These are phyloP conservation scores for Poeciliopsis turneri DNA, from an alignment of 2,797 vertebrate genomes.

Conservation along the genomic window DNA sequence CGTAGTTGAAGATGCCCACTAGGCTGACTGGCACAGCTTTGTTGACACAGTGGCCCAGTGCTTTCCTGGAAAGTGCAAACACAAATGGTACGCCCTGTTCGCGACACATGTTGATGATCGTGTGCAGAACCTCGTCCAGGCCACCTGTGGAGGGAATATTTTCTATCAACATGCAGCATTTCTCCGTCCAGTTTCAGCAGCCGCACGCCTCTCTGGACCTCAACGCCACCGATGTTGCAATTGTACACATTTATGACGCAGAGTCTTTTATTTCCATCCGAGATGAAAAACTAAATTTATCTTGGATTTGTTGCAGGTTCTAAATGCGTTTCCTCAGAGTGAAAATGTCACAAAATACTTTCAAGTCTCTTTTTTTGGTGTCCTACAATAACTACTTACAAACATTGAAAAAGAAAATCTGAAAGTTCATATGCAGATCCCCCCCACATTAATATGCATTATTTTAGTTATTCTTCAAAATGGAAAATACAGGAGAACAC, in stretches of 20 bases:
- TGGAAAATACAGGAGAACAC: not conserved
- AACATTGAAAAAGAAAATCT: not conserved
- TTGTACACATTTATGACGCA: not conserved
- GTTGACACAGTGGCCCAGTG: slow-evolving; percentile 92
- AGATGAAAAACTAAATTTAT: not conserved
- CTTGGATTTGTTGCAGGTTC: no score
- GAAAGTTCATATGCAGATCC: not conserved
- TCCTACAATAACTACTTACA: not conserved
- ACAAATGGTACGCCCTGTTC: slow-evolving; percentile 94
- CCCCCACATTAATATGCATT: not conserved
- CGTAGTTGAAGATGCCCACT: slow-evolving; percentile 98
- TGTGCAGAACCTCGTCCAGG: slow-evolving; percentile 94
- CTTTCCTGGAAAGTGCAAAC: slow-evolving; percentile 94
- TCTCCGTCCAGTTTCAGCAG: not conserved
- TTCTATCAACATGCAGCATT: slow-evolving; percentile 8
- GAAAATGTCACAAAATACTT: not conserved
- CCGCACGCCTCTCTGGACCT: no score
- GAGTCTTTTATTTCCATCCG: not conserved
- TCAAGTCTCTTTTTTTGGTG: not conserved
- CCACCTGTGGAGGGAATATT: slow-evolving; percentile 82
- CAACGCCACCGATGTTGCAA: not conserved
- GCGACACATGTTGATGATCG: slow-evolving; percentile 90
- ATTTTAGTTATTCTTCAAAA: not conserved
- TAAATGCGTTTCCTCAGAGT: not conserved
- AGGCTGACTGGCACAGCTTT: slow-evolving; percentile 96